phyloP scores from a whole-genome alignment of 2,888 invertebrate genomes.

The Chymomyza fuscimana region DNA sequence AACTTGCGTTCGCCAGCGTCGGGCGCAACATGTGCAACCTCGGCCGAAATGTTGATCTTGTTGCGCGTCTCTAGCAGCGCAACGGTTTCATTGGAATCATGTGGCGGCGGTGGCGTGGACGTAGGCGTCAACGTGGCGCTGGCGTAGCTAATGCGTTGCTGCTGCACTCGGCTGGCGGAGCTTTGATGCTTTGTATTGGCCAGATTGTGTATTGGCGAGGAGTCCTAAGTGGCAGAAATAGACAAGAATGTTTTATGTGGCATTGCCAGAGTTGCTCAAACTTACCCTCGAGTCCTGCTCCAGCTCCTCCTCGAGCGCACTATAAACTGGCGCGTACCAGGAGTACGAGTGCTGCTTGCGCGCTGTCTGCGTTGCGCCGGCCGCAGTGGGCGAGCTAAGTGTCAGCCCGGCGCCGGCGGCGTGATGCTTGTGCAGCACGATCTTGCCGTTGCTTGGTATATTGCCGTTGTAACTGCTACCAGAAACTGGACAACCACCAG shows the following conservation, averaged over 20 bases:
- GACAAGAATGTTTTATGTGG: too few species aligned
- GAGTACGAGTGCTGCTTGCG: conserved; percentile 80
- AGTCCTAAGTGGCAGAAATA: conserved; percentile 69
- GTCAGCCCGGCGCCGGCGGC: conserved; percentile 37
- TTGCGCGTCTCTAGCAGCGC: conserved; percentile 77
- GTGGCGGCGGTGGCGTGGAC: conserved; percentile 43
- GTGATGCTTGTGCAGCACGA: conserved; percentile 66
- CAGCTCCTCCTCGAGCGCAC: conserved; percentile 80
- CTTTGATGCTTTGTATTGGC: conserved; percentile 78
- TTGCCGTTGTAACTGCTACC: conserved; percentile 33
- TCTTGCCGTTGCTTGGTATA: conserved; percentile 30
- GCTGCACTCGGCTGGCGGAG: conserved; percentile 66
- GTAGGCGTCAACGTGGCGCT: conserved; percentile 30
- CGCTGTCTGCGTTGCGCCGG: conserved; percentile 60
- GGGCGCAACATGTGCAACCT: conserved; percentile 45
- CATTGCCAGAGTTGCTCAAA: conserved; percentile 11
- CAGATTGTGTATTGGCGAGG: conserved; percentile 80
- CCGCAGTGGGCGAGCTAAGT: conserved; percentile 44
- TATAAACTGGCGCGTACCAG: conserved; percentile 80
- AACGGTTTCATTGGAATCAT: conserved; percentile 76
- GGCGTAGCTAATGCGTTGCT: conserved; percentile 33
- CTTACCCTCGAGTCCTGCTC: conserved; percentile 80
- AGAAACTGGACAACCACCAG: conserved; percentile 25
- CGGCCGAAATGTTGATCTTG: conserved; percentile 75
- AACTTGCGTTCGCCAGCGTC: conserved; percentile 47